A percentile compares a stretch with the other conserved stretches of the same genome.
Conservation (phyloP, 2,888 invertebrate species). For the Phrixothrix hirtus region DNA sequence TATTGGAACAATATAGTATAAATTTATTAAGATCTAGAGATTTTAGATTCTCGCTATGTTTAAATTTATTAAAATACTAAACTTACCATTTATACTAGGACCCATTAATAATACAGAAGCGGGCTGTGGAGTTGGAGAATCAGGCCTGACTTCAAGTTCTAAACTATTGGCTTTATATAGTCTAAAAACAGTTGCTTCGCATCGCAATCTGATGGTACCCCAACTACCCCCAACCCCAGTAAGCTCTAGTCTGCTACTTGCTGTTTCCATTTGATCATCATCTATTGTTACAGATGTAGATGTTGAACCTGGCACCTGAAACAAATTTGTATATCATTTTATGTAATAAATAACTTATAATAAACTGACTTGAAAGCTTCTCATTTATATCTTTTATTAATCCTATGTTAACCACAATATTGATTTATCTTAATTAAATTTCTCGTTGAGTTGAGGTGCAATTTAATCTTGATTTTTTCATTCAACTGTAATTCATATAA, state of each 20-base stretch:
- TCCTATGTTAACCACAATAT: too few species aligned
- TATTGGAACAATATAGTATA: too few species aligned
- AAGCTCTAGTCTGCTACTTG: constrained; percentile 62
- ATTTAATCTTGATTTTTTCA: too few species aligned
- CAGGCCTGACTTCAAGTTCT: constrained; percentile 63
- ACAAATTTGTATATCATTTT: constrained; percentile 17
- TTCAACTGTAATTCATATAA: too few species aligned
- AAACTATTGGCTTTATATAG: constrained; percentile 65
- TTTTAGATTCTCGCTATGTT: background rate
- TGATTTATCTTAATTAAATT: too few species aligned
- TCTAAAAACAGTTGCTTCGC: constrained; percentile 67
- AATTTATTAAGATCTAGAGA: too few species aligned
- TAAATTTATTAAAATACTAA: background rate
- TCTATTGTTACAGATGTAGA: constrained; percentile 62
- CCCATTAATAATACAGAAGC: constrained; percentile 63
- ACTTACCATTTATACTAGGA: constrained; percentile 45
- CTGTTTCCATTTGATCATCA: constrained; percentile 64
- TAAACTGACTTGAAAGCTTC: too few species aligned
- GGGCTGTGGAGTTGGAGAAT: constrained; percentile 62
- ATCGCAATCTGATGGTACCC: constrained; percentile 62
- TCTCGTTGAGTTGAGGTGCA: too few species aligned
- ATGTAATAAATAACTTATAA: too few species aligned
- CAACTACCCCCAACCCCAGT: constrained; percentile 61
- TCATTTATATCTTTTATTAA: too few species aligned
- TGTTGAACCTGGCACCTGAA: constrained; percentile 65